Evolutionary conservation across 2,797 vertebrate species (phyloP), one percentile per base, ranked within the genome.

Genomic region (Hipposideros larvatus): DNA sequence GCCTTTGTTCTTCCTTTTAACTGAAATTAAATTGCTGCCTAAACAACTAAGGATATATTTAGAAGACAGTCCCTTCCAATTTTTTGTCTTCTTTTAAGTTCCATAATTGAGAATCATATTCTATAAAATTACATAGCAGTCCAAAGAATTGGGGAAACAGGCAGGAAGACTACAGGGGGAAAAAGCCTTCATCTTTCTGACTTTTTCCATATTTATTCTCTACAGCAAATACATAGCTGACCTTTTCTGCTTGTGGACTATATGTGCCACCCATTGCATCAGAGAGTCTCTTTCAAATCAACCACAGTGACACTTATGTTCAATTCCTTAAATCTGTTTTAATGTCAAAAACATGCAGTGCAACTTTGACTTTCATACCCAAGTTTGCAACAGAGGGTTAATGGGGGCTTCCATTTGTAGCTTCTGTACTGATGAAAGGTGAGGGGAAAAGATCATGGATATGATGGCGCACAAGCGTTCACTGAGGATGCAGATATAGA

Each of bases 51-150:
- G 95, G 94, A 96, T 96, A 97, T 98, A 98, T 97, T 95, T 31
- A 97, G 91, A 86, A 97, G 91, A 95, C 48, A 70, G 66, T 61
- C n/a, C 96, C 96, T 98, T 91, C 41, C 82, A 26, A 41, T 46
- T 82, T 91, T 70, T 48, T 94, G 85, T 98, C 96, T 96, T 97
- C 70, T 87, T 96, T 96, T 82, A 97, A 98, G 90, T 90, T 98
- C 97, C 97, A 94, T 98, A 98, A 98, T 98, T 98, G 97, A 96
- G 97, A 91, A 94, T 66, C 0, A 14, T 95, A 93, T 92, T 97
- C 85, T 96, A 97, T 96, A 98, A 98, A 98, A 97, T 94, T 51
- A 73, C 66, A 87, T 18, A 2, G 2, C 91, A 94, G 73, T 95
- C 93, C 80, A 61, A 98, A 97, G 95, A 97, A 98, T 9, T 90